Conservation (phyloP, 2,113 vertebrate species). For the cattle (Bos taurus) region ARS-UCD2.0 NC_037330.1:16802501-16803000, state of each 20-base stretch:
- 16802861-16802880: not conserved
- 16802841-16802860: not conserved
- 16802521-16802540: not conserved
- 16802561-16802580: not conserved
- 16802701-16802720: not conserved
- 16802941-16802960: not conserved
- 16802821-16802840: not conserved
- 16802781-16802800: rapidly evolving
- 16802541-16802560: not conserved
- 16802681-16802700: not conserved
- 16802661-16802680: not conserved
- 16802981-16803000: not conserved
- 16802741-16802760: not conserved
- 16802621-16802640: not conserved
- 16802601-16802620: not conserved
- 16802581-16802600: not conserved
- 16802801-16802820: not conserved
- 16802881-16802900: not conserved
- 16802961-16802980: not conserved
- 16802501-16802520: not conserved
- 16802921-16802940: not conserved
- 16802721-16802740: not conserved
- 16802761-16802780: not conserved
- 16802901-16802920: not conserved
- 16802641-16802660: not conserved